Conservation (phyloP, 2,113 vertebrate species). For the Paradoxurus hermaphroditus region DNA sequence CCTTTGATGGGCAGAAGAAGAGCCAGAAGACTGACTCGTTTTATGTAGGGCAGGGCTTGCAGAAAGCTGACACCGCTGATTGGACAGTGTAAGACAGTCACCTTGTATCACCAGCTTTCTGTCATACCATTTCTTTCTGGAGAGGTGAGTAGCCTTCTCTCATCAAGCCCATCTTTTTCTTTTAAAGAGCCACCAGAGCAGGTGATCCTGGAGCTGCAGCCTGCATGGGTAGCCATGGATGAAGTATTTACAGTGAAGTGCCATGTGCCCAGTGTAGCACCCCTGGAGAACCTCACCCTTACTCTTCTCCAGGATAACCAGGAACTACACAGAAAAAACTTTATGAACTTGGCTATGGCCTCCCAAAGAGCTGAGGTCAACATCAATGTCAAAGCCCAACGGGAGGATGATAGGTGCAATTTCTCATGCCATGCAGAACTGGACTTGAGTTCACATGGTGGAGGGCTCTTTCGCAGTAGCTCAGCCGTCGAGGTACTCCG, state of each 20-base stretch:
- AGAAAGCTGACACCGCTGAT: background rate
- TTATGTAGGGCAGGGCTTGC: background rate
- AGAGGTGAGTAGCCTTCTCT: background rate
- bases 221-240: conserved; percentile 53
- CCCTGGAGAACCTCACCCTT: conserved; percentile 63
- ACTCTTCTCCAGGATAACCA: conserved; percentile 54
- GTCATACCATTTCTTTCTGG: background rate
- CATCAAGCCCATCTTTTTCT: background rate
- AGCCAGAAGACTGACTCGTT: background rate
- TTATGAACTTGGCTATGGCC: conserved; percentile 9
- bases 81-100: background rate
- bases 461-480: conserved; percentile 3
- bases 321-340: conserved; percentile 46
- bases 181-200: conserved; percentile 64
- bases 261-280: conserved; percentile 51
- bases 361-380: conserved; percentile 42
- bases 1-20: background rate
- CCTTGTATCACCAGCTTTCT: background rate
- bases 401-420: conserved; percentile 49
- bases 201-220: conserved; percentile 66
- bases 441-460: conserved; percentile 45
- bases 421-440: conserved; percentile 56
- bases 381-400: conserved; percentile 44
- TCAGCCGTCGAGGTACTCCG: conserved; percentile 26
- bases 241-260: conserved; percentile 59